Conservation (phyloP, 2,113 vertebrate genomes). For the Calyptommatus sinebrachiatus region DNA sequence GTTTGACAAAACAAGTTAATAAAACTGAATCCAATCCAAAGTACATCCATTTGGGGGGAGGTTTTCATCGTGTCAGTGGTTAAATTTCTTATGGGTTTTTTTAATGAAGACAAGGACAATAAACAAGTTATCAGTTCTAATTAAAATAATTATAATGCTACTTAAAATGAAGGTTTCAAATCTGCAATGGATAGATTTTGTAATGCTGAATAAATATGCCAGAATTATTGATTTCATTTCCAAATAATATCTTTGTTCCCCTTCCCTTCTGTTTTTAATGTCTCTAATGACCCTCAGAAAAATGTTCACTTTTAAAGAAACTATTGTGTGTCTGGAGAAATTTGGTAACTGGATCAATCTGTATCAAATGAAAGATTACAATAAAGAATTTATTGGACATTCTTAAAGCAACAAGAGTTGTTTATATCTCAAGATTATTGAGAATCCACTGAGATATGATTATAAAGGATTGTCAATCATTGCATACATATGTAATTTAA, state of each 20-base stretch:
- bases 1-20: constrained; percentile 49
- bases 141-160: neutral
- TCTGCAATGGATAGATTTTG: neutral
- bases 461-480: no score
- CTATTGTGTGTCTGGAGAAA: neutral
- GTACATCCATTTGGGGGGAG: no score
- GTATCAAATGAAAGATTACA: neutral
- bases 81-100: neutral
- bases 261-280: neutral
- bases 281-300: neutral
- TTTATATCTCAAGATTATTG: neutral
- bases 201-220: neutral
- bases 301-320: neutral
- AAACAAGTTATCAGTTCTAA: neutral
- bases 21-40: no score
- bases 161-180: constrained; percentile 1
- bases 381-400: neutral
- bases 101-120: neutral
- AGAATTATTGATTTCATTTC: neutral
- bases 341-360: neutral
- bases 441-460: neutral
- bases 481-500: neutral
- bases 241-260: neutral
- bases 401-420: neutral
- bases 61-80: neutral